A percentile compares a stretch with the other conserved stretches of the same genome.
Evolutionary conservation across 1,140 invertebrate genomes (phyloP).

Genomic region (Antheraea mylitta): DNA sequence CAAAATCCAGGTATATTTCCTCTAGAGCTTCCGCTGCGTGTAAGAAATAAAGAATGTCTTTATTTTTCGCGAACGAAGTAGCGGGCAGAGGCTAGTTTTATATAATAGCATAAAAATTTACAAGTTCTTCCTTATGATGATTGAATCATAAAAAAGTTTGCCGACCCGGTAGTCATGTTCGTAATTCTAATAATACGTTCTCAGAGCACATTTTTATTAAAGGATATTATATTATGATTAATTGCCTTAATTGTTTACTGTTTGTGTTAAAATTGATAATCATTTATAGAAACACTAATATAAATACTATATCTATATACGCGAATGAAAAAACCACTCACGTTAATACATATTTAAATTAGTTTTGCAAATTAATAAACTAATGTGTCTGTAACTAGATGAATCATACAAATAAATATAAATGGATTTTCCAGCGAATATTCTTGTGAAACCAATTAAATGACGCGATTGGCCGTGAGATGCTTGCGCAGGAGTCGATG

Average conservation of each 20-base stretch:
- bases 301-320: neutral
- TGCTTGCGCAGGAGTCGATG: constrained; percentile 9
- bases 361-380: neutral
- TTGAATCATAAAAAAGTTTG: no score
- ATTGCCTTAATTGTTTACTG: neutral
- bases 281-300: neutral
- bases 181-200: no score
- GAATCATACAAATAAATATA: constrained; percentile 2
- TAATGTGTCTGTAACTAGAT: neutral
- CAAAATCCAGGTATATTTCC: no score
- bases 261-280: neutral
- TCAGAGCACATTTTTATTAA: neutral
- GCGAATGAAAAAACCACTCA: neutral
- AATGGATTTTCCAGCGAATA: constrained; percentile 7
- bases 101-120: no score
- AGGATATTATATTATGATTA: neutral
- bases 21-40: no score
- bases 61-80: no score
- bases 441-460: constrained; percentile 6
- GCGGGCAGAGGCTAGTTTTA: no score
- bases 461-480: constrained; percentile 7
- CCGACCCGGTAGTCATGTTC: no score
- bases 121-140: no score
- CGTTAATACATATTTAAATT: neutral
- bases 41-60: no score